Evolutionary conservation across 2,888 invertebrate species (phyloP), one percentile per base, ranked within the genome.

Genomic region (Lasioglossum malachurum): DNA sequence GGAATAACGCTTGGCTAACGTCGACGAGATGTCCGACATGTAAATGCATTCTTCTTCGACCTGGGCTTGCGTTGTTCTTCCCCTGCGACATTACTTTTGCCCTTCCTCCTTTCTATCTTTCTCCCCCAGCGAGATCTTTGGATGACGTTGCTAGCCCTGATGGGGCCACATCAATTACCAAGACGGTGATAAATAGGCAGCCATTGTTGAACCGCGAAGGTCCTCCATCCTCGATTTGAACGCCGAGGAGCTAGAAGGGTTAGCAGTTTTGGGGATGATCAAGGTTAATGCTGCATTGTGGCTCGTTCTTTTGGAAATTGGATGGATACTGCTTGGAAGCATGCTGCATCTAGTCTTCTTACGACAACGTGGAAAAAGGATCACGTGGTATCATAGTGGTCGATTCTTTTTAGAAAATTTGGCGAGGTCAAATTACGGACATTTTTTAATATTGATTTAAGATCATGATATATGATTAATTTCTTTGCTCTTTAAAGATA

Each of bases 131-230:
- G 53, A 41, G 7, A 49, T 16, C 69, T 38, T 71, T 46, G 78
- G 80, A 81, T 75, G 83, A 80, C 83, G 83, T 83, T 79, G 74
- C 83, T 49, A 14, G 27, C 75, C n/a, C 73, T 80, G 83, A 82
- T 84, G 82, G 64, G 82, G 69, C 82, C 72, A 60, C 89, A 89
- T 89, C 89, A 89, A 89, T 89, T 89, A 89, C 89, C 35, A 76
- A 71, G 89, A 89, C 89, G 77, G 86, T 89, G 89, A 89, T 83
- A 84, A 88, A 89, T 89, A 69, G 69, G 35, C 35, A 72, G 80
- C 79, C 85, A 89, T 88, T 89, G 87, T 88, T 82, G 88, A 73
- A 84, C 49, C 64, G 64, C 64, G 16, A 31, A 27, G 31, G 64
- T 31, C 31, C 64, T 64, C 64, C 14, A 64, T 31, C 27, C 64